Evolutionary conservation across 92 coral and sea anemone genomes (phyloP).

Genomic region (Parazoanthus darwini): DNA sequence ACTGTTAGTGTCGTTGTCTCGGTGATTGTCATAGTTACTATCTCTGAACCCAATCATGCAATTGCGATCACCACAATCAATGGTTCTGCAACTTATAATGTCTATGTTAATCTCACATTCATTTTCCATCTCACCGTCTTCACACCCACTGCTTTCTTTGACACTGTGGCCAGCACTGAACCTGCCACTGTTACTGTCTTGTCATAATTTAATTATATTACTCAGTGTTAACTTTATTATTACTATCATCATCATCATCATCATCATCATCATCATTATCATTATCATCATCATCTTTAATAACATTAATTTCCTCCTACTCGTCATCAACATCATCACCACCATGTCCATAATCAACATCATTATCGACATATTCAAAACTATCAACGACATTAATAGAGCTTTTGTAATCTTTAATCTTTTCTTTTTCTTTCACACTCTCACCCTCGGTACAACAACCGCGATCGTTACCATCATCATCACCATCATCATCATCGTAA

Average conservation of each 20-base stretch:
- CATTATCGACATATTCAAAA: neutral
- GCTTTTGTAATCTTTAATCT: neutral
- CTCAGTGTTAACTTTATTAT: neutral
- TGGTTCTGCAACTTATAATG: neutral
- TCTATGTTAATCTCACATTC: neutral
- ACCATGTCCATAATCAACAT: neutral
- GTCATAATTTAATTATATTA: neutral
- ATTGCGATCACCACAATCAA: neutral
- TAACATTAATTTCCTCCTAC: neutral
- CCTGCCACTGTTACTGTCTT: no score
- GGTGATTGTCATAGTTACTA: neutral
- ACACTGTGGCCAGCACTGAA: neutral
- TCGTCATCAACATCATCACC: neutral
- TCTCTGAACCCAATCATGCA: neutral
- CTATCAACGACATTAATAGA: neutral
- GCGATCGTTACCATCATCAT: neutral
- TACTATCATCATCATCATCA: slow-evolving; percentile 15
- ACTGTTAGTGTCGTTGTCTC: neutral
- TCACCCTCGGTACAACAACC: neutral
- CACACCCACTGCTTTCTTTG: neutral
- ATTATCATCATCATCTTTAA: neutral
- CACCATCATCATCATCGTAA: neutral
- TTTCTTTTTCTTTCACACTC: neutral
- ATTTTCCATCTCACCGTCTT: neutral
- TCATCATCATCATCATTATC: neutral